Conservation (phyloP, 2,888 invertebrate species). For the Meganola albula region DNA sequence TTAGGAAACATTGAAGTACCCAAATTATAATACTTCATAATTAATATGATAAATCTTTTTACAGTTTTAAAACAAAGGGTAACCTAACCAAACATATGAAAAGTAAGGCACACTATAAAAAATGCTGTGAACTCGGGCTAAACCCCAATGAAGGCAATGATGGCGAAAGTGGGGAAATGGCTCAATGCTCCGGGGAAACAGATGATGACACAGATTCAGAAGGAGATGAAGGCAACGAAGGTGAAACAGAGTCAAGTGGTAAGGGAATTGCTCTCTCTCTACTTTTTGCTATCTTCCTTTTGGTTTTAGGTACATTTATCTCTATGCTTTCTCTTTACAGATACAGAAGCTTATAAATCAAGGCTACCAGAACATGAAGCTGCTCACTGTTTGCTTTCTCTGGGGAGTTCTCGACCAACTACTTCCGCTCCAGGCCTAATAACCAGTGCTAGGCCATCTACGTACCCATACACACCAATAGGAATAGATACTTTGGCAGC, state of each 20-base stretch:
- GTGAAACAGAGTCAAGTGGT: slow-evolving; percentile 83
- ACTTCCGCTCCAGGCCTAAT: slow-evolving; percentile 73
- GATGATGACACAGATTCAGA: slow-evolving; percentile 83
- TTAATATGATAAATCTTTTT: too few species aligned
- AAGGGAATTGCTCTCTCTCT: slow-evolving; percentile 36
- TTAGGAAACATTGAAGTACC: too few species aligned
- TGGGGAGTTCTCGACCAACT: slow-evolving; percentile 80
- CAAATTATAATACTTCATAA: too few species aligned
- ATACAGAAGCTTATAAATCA: slow-evolving; percentile 82
- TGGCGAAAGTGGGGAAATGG: slow-evolving; percentile 73
- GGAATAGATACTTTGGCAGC: slow-evolving; percentile 42
- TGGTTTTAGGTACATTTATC: not conserved
- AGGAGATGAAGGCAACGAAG: slow-evolving; percentile 79
- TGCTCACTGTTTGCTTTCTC: slow-evolving; percentile 87
- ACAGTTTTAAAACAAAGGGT: slow-evolving; percentile 98
- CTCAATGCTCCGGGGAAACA: slow-evolving; percentile 77
- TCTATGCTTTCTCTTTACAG: too few species aligned
- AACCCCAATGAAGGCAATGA: slow-evolving; percentile 85
- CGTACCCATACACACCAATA: slow-evolving; percentile 81
- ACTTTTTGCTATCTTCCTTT: too few species aligned
- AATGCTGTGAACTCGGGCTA: slow-evolving; percentile 90
- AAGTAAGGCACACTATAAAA: slow-evolving; percentile 97
- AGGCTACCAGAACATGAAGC: slow-evolving; percentile 90
- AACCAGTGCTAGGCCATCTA: slow-evolving; percentile 80
- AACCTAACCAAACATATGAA: slow-evolving; percentile 99